These are phyloP conservation scores for Struthio camelus DNA, from an alignment of 2,113 vertebrate species.

Conservation along the genomic window DNA sequence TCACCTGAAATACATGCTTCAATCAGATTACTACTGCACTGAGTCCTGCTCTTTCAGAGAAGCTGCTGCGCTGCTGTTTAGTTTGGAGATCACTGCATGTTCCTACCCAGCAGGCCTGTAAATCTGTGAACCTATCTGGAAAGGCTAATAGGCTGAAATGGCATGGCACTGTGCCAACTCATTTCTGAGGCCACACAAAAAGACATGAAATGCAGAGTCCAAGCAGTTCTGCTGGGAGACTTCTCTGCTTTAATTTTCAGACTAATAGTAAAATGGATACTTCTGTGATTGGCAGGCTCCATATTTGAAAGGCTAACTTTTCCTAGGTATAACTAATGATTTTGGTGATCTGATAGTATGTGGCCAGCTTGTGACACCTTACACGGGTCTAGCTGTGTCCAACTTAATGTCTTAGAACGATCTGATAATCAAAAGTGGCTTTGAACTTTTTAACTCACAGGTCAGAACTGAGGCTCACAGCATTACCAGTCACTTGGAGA, in stretches of 20 bases:
- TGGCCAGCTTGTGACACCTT: too few relatives aligned
- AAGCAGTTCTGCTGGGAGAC: neutral
- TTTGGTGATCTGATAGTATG: neutral
- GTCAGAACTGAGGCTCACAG: neutral
- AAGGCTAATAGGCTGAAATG: neutral
- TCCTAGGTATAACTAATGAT: neutral
- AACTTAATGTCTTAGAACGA: neutral
- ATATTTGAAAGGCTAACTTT: neutral
- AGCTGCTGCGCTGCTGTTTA: neutral
- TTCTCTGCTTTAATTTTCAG: slow-evolving; percentile 12
- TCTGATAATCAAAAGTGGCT: neutral
- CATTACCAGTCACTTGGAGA: neutral
- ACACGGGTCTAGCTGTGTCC: neutral
- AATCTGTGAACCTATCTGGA: neutral
- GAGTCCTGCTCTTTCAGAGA: neutral
- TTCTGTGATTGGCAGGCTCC: neutral
- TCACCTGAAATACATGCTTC: neutral
- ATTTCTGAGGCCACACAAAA: neutral
- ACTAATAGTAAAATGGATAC: neutral
- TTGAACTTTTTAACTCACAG: neutral
- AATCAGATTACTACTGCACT: neutral
- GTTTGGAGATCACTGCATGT: neutral
- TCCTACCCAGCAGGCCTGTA: neutral
- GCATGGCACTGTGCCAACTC: neutral
- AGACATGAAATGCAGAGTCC: neutral